A percentile compares a stretch with the other conserved stretches of the same genome.
These are phyloP conservation scores for Tetrapedia diversipes DNA, from an alignment of 2,888 invertebrate genomes.

Conservation along the genomic window DNA sequence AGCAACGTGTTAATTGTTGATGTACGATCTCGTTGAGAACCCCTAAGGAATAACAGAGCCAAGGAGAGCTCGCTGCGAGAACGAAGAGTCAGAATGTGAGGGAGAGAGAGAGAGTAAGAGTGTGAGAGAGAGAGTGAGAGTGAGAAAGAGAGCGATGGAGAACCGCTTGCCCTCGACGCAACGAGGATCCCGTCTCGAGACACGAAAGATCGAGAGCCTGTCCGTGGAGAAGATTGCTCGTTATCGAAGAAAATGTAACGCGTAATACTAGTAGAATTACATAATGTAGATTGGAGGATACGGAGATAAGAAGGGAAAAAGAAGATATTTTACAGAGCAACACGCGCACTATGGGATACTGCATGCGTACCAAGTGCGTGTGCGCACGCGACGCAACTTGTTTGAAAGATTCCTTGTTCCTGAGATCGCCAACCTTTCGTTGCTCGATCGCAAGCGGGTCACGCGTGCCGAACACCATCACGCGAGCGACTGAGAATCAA, in stretches of 20 bases:
- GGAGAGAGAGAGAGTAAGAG: neutral
- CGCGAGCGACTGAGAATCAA: constrained; percentile 66
- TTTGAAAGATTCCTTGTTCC: neutral
- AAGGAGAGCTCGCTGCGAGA: constrained; percentile 24
- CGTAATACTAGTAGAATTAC: no score
- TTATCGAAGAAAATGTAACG: no score
- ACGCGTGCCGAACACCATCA: constrained; percentile 23
- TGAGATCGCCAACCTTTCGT: constrained; percentile 9
- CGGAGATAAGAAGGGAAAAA: neutral
- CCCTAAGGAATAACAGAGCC: constrained; percentile 28
- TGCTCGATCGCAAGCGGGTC: constrained; percentile 35
- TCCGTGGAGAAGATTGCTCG: neutral
- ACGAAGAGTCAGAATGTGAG: constrained; percentile 7
- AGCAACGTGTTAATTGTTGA: constrained; percentile 70
- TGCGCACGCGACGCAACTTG: no score
- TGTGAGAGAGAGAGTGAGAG: constrained; percentile 2
- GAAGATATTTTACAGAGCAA: constrained; percentile 32
- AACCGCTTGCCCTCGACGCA: constrained; percentile 38
- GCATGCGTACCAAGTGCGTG: no score
- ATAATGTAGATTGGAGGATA: no score
- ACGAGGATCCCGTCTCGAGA: constrained; percentile 2
- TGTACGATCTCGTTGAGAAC: constrained; percentile 66
- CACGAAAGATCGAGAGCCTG: neutral
- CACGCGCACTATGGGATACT: no score
- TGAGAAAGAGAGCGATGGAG: neutral